Evolutionary conservation across 2,797 vertebrate species (phyloP).

Genomic region (Gymnodraco acuticeps): DNA sequence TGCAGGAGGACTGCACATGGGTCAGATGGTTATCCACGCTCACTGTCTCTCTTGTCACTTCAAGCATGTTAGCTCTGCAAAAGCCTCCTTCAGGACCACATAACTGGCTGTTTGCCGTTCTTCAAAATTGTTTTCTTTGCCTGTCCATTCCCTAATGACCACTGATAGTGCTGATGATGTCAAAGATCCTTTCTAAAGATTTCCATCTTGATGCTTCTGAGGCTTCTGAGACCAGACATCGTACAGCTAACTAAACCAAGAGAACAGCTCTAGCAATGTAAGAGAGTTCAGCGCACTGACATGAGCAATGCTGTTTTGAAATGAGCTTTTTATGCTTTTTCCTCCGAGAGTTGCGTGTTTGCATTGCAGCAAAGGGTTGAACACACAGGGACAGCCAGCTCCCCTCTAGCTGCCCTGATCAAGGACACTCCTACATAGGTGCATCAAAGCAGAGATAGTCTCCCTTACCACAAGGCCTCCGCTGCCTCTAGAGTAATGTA

Average conservation of each 20-base stretch:
- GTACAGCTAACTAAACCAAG: conserved; percentile 44
- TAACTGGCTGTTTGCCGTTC: conserved; percentile 51
- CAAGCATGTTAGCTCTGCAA: conserved; percentile 70
- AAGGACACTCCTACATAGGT: conserved; percentile 61
- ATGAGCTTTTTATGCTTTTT: conserved; percentile 30
- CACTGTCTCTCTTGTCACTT: conserved; percentile 75
- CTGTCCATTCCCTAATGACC: conserved; percentile 61
- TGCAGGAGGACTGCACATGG: conserved; percentile 72
- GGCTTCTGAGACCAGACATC: conserved; percentile 47
- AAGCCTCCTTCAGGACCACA: conserved; percentile 59
- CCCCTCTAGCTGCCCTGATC: conserved; percentile 60
- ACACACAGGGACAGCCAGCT: conserved; percentile 53
- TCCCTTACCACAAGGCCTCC: conserved; percentile 41
- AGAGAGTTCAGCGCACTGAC: conserved; percentile 25
- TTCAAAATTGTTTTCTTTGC: conserved; percentile 69
- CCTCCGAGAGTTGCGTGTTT: conserved; percentile 59
- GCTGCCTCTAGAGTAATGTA: conserved; percentile 48
- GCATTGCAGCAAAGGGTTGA: conserved; percentile 51
- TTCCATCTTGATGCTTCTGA: conserved; percentile 43
- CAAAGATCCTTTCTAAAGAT: conserved; percentile 57
- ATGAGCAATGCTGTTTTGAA: conserved; percentile 35
- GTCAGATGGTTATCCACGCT: conserved; percentile 79
- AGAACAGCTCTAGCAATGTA: conserved; percentile 5
- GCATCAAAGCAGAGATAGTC: conserved; percentile 63
- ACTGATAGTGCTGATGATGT: conserved; percentile 50